Conservation (phyloP, 1,140 invertebrate species). For the Drosophila bipectinata region DNA sequence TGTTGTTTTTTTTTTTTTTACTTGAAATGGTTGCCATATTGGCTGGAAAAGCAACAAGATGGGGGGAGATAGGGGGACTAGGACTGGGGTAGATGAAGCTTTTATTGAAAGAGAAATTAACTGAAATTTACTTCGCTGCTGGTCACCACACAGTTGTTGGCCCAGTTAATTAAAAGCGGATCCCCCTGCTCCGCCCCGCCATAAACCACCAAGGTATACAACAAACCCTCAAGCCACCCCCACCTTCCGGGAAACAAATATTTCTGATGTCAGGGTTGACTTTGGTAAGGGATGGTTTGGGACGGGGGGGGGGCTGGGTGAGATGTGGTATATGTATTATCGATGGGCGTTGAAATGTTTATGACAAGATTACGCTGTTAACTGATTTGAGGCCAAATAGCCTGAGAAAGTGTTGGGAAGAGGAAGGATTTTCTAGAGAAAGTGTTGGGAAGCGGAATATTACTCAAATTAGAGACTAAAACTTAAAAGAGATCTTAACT, state of each 20-base stretch:
- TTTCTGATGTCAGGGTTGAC: slow-evolving; percentile 18
- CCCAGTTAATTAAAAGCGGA: slow-evolving; percentile 72
- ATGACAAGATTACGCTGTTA: slow-evolving; percentile 41
- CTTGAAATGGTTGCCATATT: slow-evolving; percentile 24
- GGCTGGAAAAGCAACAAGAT: slow-evolving; percentile 16
- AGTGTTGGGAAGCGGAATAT: not conserved
- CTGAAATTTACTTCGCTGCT: slow-evolving; percentile 68
- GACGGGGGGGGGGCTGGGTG: not conserved
- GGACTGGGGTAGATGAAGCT: slow-evolving; percentile 17
- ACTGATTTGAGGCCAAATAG: slow-evolving; percentile 33
- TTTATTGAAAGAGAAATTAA: slow-evolving; percentile 81
- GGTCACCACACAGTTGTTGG: slow-evolving; percentile 60
- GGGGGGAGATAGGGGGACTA: not conserved
- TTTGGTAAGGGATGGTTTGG: not conserved
- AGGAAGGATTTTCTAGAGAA: not conserved
- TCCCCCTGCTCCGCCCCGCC: slow-evolving; percentile 7
- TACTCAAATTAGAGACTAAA: too few relatives aligned
- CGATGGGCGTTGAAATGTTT: slow-evolving; percentile 50
- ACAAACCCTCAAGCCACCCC: not conserved
- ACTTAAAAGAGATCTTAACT: too few relatives aligned
- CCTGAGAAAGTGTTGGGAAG: not conserved
- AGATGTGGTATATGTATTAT: slow-evolving; percentile 14
- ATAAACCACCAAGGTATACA: not conserved
- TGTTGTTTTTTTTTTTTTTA: slow-evolving; percentile 5
- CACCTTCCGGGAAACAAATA: slow-evolving; percentile 1